Evolutionary conservation across 1,140 invertebrate genomes (phyloP).

Genomic region (Drosophila lini): DNA sequence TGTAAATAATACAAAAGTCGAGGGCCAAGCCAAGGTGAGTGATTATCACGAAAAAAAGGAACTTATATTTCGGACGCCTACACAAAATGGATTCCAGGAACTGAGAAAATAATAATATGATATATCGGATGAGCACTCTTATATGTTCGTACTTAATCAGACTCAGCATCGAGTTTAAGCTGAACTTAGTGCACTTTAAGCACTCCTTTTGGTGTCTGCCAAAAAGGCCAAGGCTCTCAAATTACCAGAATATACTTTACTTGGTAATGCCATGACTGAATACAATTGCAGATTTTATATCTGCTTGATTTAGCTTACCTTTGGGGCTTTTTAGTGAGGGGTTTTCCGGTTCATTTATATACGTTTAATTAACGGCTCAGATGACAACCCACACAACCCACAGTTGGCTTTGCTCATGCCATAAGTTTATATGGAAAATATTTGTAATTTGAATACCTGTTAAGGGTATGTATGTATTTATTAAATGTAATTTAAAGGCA

Average conservation of each 20-base stretch:
- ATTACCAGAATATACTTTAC: not conserved
- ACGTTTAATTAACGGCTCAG: slow-evolving; percentile 66
- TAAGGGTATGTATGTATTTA: no score
- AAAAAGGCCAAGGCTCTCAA: slow-evolving; percentile 4
- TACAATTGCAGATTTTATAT: not conserved
- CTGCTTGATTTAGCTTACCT: slow-evolving; percentile 18
- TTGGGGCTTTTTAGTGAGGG: not conserved
- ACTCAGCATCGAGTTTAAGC: slow-evolving; percentile 37
- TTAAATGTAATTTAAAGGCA: not conserved
- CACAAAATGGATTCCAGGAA: not conserved
- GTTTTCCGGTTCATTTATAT: slow-evolving; percentile 22
- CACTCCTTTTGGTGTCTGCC: not conserved
- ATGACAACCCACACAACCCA: slow-evolving; percentile 33
- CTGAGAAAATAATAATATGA: slow-evolving; percentile 11
- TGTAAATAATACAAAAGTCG: slow-evolving; percentile 57
- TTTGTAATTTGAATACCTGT: slow-evolving; percentile 5
- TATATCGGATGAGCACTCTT: slow-evolving; percentile 5
- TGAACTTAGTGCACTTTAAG: slow-evolving; percentile 4
- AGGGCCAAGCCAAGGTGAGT: slow-evolving; percentile 12
- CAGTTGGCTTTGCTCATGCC: slow-evolving; percentile 18
- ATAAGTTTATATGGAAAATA: slow-evolving; percentile 49
- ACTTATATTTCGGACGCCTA: slow-evolving; percentile 28
- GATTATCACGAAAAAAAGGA: slow-evolving; percentile 22
- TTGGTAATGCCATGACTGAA: not conserved
- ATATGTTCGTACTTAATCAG: slow-evolving; percentile 38